Conservation (phyloP, 2,113 vertebrate genomes). For the Ptilonorhynchus violaceus region DNA sequence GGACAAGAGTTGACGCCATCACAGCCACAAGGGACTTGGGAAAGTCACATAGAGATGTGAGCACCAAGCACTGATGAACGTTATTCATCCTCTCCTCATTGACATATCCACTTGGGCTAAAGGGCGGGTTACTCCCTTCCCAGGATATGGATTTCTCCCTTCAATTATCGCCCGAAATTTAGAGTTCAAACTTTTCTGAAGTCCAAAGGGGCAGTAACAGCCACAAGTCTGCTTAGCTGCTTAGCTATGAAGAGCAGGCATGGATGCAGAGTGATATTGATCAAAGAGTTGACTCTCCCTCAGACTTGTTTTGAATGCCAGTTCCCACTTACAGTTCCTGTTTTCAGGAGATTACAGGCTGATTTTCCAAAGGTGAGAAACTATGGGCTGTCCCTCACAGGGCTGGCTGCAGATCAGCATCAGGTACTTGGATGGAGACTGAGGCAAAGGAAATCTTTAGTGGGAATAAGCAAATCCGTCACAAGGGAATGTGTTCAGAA, state of each 20-base stretch:
- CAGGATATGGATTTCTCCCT: neutral
- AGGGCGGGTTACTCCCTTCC: neutral
- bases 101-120: neutral
- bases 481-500: neutral
- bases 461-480: neutral
- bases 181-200: neutral
- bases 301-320: neutral
- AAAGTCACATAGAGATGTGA: neutral
- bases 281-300: neutral
- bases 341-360: neutral
- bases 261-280: neutral
- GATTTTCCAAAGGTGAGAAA: neutral
- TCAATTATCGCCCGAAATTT: neutral
- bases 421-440: neutral
- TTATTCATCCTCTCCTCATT: neutral
- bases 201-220: neutral
- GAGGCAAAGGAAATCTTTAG: neutral
- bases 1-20: neutral
- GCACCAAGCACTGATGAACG: fast-evolving
- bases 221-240: neutral
- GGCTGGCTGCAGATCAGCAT: neutral
- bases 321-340: neutral
- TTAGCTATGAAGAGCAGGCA: neutral
- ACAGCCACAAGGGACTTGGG: fast-evolving
- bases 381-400: neutral